Base-by-base conservation (phyloP, 1,140 invertebrate genomes). In the Drosophila gunungcola region DNA sequence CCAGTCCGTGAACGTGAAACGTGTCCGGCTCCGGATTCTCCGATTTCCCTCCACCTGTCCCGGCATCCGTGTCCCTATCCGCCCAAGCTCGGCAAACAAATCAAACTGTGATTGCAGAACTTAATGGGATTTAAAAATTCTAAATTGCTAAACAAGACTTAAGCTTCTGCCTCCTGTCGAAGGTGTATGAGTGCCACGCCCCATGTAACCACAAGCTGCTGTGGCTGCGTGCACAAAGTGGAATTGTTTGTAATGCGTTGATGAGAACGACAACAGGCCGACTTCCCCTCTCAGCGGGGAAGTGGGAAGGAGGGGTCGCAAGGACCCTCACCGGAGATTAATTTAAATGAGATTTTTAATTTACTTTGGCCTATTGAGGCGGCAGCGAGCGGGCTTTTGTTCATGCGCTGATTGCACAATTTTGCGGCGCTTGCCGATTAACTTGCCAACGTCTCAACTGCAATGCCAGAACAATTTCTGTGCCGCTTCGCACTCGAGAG, bases 211-310 rank as follows among this genome's bases (percentile, higher is more conserved):
- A 80, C 84, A 88, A 89, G 61, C 80, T 88, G 76, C 53, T 88
- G 77, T 63, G 84, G 84, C 65, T 88, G 68, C 76, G 49, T 73
- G 76, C 76, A 73, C 74, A 74, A 88, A 89, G 84, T 88, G 84
- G 73, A 84, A 89, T 88, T 89, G 84, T 89, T 80, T 80, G 84
- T 89, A 88, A 89, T 89, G 80, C 77, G 67, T 67, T 72, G 82
- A 78, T 78, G 61, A 77, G 67, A 64, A 58, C 45, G 60, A 75
- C 63, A 69, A 49, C 55, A 51, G 69, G n/a, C 36, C 21, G 36
- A 27, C 46, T 6, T 3, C 10, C 48, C 48, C 10, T n/a, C 46
- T 12, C 36, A 38, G 36, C 10, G 36, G 36, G 36, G 36, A 12
- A 10, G 9, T n/a, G 41, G 49, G n/a, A 21, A 12, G 27, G 51